phyloP scores from a whole-genome alignment of 2,113 vertebrate genomes.

The Myanophis thanlyinensis region DNA sequence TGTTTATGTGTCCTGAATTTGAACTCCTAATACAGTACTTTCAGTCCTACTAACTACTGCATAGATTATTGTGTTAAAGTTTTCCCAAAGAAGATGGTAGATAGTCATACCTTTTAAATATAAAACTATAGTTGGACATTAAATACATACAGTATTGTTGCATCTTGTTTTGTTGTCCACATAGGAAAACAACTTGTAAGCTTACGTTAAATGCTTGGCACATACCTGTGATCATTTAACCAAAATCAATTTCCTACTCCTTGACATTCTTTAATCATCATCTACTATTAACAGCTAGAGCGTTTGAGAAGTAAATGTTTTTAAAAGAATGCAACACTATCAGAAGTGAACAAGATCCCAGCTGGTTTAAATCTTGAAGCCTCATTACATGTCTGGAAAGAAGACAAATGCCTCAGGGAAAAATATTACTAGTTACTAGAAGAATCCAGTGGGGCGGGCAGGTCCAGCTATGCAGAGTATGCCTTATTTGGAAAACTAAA shows the following conservation, averaged over 20 bases:
- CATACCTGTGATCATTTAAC: neutral
- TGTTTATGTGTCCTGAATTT: neutral
- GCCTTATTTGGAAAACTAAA: conserved; percentile 48
- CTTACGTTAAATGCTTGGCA: neutral
- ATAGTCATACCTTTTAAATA: neutral
- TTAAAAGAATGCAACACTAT: conserved; percentile 26
- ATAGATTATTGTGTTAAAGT: neutral
- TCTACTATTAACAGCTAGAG: neutral
- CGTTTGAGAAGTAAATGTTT: neutral
- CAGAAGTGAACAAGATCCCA: conserved; percentile 41
- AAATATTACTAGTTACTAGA: conserved; percentile 14
- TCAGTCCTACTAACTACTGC: neutral
- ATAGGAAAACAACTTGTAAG: neutral
- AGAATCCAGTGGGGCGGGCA: conserved; percentile 33
- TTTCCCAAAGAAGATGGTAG: neutral
- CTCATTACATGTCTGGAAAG: conserved; percentile 45
- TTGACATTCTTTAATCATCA: neutral
- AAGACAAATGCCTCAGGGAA: conserved; percentile 46
- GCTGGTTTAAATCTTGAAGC: conserved; percentile 53
- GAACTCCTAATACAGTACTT: neutral
- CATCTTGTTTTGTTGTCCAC: neutral
- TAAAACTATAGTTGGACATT: neutral
- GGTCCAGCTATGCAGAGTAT: conserved; percentile 35
- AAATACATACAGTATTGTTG: neutral
- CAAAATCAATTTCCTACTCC: neutral